phyloP scores from a whole-genome alignment of 2,113 vertebrate genomes.

The Rhagologus leucostigma region DNA sequence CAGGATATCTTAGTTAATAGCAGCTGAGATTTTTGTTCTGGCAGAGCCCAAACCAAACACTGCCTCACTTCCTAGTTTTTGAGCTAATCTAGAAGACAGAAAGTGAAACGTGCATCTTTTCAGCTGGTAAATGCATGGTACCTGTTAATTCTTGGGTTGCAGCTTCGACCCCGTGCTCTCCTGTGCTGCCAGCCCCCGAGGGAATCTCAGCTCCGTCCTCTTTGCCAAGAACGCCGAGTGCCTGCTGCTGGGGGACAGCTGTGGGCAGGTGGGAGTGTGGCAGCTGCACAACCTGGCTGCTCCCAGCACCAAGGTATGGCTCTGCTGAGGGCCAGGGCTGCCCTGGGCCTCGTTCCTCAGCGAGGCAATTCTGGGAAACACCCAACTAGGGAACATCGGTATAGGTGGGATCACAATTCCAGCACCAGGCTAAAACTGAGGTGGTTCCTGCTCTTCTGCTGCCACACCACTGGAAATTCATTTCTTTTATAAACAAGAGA shows the following conservation, averaged over 20 bases:
- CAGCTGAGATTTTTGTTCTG: neutral
- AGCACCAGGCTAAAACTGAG: neutral
- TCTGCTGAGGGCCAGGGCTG: neutral
- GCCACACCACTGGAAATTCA: neutral
- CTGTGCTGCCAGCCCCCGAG: constrained; percentile 54
- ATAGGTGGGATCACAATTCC: neutral
- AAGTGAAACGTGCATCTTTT: neutral
- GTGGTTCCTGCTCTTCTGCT: neutral
- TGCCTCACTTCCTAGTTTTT: neutral
- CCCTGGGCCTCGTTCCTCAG: neutral
- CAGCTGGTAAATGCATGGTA: neutral
- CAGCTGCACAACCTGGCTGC: constrained; percentile 71
- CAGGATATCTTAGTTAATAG: neutral
- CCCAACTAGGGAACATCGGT: fast-evolving
- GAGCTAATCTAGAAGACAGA: neutral
- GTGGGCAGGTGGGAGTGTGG: constrained; percentile 80
- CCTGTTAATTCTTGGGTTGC: neutral
- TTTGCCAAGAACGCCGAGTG: constrained; percentile 79
- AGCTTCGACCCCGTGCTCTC: constrained; percentile 79
- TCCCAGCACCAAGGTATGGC: constrained; percentile 63
- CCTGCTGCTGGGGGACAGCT: constrained; percentile 82
- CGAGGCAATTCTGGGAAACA: neutral
- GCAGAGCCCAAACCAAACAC: neutral
- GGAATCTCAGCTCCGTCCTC: constrained; percentile 73
- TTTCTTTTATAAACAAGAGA: neutral